Evolutionary conservation across 2,888 invertebrate genomes (phyloP), one percentile per base, ranked within the genome.

Genomic region (Drosophila kambysellisi): DNA sequence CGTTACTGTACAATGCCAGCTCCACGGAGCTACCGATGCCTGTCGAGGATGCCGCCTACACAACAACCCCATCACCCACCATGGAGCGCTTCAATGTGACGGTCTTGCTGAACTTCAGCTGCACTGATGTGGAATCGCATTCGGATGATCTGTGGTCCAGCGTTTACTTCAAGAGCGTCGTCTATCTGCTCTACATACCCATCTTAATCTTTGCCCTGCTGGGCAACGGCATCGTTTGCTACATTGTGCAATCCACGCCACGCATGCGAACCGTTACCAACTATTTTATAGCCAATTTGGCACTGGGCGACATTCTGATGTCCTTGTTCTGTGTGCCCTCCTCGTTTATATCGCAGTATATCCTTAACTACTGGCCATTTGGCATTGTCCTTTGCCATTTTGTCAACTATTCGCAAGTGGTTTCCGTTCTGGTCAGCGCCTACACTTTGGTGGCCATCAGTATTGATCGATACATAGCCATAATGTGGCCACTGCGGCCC

Each of bases 181-280:
- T 97, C 53, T 96, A 96, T 91, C 92, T 96, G 46, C 94, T 96
- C 93, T 97, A 97, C 93, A 94, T 95, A 71, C 94, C 95, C 41
- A 95, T 97, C 69, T 96, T 97, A 86, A 91, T 96, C 17, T 94
- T 96, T 52, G 96, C 97, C 0, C 92, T 97, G 15, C 85, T 95
- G 8, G 97, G 97, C 20, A 97, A 97, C 90, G 96, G 96, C 59
- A 94, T 96, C 56, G 97, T 98, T 30, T 97, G 97, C 92, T 98
- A 97, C 92, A 96, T 98, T 32, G 97, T 98, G 0, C 94, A 96
- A 78, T 95, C 96, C 5, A 96, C 96, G 17, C 96, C 97, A 0
- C 95, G 97, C 46, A 98, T 98, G 98, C 95, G 97, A 86, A 98
- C 98, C 0, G 97, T 98, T 4, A 98, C 98, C 50, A 98, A 98